Evolutionary conservation across 2,113 vertebrate species (phyloP).

Genomic region (Tricholaema leucomelas): DNA sequence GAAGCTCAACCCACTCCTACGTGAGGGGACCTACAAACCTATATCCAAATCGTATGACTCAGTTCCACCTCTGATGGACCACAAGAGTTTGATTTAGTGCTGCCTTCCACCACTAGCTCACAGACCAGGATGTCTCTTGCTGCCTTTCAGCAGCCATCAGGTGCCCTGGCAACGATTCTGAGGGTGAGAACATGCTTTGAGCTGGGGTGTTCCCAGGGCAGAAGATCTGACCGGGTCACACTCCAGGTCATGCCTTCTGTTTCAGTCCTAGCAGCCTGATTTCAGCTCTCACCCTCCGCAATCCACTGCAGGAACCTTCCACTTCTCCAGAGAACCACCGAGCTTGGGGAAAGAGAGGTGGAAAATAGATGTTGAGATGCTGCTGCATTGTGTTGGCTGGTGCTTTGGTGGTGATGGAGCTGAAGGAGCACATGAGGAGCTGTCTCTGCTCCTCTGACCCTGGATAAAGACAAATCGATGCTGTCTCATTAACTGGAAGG

Average conservation of each 20-base stretch:
- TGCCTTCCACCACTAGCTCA: accelerated
- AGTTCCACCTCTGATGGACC: background rate
- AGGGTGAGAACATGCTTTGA: accelerated
- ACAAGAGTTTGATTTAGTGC: background rate
- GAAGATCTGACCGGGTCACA: background rate
- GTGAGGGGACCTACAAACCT: background rate
- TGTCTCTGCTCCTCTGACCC: background rate
- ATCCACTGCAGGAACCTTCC: accelerated
- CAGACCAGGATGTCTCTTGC: background rate
- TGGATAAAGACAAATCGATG: accelerated
- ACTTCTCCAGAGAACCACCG: accelerated
- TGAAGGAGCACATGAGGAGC: background rate
- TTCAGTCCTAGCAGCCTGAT: accelerated
- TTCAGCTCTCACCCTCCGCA: accelerated
- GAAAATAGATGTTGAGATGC: accelerated
- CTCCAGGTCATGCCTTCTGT: accelerated
- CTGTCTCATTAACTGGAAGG: background rate
- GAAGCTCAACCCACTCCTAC: background rate
- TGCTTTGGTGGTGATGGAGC: background rate
- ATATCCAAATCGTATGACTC: background rate
- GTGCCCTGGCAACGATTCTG: background rate
- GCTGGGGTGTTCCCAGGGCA: background rate
- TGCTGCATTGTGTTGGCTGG: accelerated
- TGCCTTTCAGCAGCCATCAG: background rate
- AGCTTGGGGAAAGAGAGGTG: background rate